Base-by-base conservation (phyloP, 2,113 vertebrate genomes). In the Seriola quinqueradiata region DNA sequence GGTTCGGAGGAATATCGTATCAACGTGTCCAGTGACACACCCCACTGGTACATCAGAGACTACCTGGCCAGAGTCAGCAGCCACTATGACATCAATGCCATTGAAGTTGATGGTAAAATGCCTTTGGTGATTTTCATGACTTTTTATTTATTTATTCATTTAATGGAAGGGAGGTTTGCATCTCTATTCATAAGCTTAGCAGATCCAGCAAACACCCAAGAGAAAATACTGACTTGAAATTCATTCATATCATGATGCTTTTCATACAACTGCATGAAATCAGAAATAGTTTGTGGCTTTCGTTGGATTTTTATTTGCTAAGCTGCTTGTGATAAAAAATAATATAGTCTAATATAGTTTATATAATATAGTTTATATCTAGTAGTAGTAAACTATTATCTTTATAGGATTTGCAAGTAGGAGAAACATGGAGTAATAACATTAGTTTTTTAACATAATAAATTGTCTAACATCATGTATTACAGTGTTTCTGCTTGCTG, bases 21-120 rank as follows among this genome's bases (percentile, higher is more conserved):
- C 70, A 95, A 93, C n/a, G 84, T 96, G 83, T 96, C 96, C 79
- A 96, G 93, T 60, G 96, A 96, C 86, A 96, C 96, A 0, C 96
- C 95, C 0, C 94, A 96, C 89, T 96, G 96, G 96, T 96, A 95
- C 80, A 85, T 96, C 77, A 90, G 87, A 83, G 96, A 96, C 82
- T 96, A 95, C 84, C 81, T 96, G 81, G 79, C 60, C 61, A 85
- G 95, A 77, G 88, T 94, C 76, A 90, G 94, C 75, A 79, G 48
- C 28, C 81, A 92, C 86, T 95, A 94, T 36, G 60, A 80, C 77
- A 93, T 96, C 69, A 28, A n/a, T 0, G 5, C 46, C 1, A 34
- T 93, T 10, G 84, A 90, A 6, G 95, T 96, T 21, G 90, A 92
- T 74, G 96, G 96, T 96, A 91, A 89, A 73, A 23, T 70, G 3